Evolutionary conservation across 2,797 vertebrate genomes (phyloP), one percentile per base, ranked within the genome.

Genomic region (Pseudochromis fuscus): DNA sequence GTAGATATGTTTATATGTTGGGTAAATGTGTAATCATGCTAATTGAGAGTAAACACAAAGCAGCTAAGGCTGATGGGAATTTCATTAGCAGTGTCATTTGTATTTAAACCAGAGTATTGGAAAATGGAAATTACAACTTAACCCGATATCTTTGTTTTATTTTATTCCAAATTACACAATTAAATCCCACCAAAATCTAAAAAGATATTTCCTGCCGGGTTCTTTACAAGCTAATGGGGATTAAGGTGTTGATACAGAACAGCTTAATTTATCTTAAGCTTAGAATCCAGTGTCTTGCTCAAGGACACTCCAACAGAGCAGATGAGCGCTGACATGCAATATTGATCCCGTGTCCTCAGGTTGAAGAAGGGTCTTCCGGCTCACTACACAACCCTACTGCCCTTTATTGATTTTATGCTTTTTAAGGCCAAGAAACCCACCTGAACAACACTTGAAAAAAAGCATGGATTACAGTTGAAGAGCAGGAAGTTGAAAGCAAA

Each of bases 391-490:
- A 77, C 58, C 81, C 45, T 24, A 38, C 42, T 83, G 77, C 69
- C 81, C 81, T 82, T 75, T 70, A 91, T 90, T 64, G 90, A 91
- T 91, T 88, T 84, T 27, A 45, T 82, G 73, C 64, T 76, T 77
- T 88, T 91, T 81, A 87, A 82, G 59, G 67, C 67, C 48, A 75
- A 81, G 57, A 82, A 87, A 73, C 33, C 30, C 46, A 89, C 77
- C 78, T 66, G 68, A 77, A 80, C 72, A 70, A n/a, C 40, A 64
- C 56, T 75, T 19, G 33, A 15, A 28, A 5, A 31, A 33, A 65
- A 21, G 38, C 35, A 59, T 21, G 59, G 55, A 45, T 66, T 80
- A 64, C 33, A 68, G 53, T 72, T 72, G 42, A 40, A 65, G 31
- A 73, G 27, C 49, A 56, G 55, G 49, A 84, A 57, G 63, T 56